A percentile compares a stretch with the other conserved stretches of the same genome.
Conservation (phyloP, 2,113 vertebrate species). For the Hylia prasina region DNA sequence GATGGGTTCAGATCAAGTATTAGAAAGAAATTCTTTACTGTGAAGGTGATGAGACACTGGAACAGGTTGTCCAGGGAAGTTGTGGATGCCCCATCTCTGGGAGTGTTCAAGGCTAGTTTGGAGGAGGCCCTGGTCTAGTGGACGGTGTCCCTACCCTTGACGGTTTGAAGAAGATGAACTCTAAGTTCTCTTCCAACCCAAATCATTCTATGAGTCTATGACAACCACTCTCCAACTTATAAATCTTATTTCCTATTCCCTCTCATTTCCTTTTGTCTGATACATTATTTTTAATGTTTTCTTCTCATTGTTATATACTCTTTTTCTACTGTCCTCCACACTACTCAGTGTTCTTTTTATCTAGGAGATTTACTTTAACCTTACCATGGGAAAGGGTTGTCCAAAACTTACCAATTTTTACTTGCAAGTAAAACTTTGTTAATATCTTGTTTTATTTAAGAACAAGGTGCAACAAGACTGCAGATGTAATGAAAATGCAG, state of each 20-base stretch:
- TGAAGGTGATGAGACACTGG: not conserved
- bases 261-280: not conserved
- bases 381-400: not conserved
- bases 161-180: not conserved
- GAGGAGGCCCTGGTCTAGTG: not conserved
- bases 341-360: not conserved
- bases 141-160: not conserved
- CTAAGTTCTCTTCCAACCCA: not conserved
- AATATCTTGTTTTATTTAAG: not conserved
- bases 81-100: not conserved
- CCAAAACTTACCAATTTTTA: not conserved
- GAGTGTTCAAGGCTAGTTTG: not conserved
- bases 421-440: not conserved
- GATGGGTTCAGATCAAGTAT: not conserved
- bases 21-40: not conserved
- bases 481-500: not conserved
- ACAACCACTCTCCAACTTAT: not conserved
- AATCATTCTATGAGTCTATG: not conserved
- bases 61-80: not conserved
- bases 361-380: not conserved
- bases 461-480: not conserved
- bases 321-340: not conserved
- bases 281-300: not conserved
- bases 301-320: not conserved
- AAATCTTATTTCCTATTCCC: not conserved